Percentiles rank a stretch among this genome's conserved stretches.
Evolutionary conservation across 2,113 vertebrate genomes (phyloP).

Genomic region (Salminus brasiliensis): DNA sequence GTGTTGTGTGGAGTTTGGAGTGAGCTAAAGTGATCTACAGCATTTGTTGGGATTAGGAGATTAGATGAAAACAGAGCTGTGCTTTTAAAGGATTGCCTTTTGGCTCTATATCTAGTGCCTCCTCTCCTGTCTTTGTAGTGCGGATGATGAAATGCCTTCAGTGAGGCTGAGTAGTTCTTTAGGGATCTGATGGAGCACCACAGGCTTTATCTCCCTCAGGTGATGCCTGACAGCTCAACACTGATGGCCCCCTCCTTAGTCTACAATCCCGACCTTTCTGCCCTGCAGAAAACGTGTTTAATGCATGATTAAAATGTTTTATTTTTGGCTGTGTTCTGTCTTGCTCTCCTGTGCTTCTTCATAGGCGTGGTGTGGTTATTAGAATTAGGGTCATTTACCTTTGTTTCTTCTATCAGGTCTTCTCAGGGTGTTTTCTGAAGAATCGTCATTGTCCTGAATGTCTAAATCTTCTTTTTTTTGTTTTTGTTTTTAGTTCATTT

Average conservation of each 20-base stretch:
- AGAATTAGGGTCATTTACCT: neutral
- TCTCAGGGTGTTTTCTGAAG: no score
- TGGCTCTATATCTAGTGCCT: slow-evolving; percentile 20
- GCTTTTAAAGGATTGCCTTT: slow-evolving; percentile 23
- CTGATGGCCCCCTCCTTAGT: neutral
- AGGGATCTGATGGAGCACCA: slow-evolving; percentile 27
- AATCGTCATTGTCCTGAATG: no score
- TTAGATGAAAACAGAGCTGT: slow-evolving; percentile 19
- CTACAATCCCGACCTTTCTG: neutral
- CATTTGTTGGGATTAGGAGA: slow-evolving; percentile 38
- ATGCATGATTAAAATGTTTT: neutral
- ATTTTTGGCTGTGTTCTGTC: neutral
- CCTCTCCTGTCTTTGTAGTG: slow-evolving; percentile 13
- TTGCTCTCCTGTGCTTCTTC: neutral
- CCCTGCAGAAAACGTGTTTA: neutral
- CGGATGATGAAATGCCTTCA: slow-evolving; percentile 39
- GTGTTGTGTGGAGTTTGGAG: neutral
- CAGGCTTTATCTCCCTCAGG: slow-evolving; percentile 29
- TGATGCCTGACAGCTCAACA: slow-evolving; percentile 7
- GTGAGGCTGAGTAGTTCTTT: slow-evolving; percentile 25
- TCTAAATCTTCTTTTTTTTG: no score
- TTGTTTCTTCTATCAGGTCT: no score
- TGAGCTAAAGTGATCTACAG: slow-evolving; percentile 10
- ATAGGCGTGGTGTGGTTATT: neutral
- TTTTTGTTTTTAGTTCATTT: no score